Conservation (phyloP, 2,888 invertebrate genomes). For the Steinernema hermaphroditum region DNA sequence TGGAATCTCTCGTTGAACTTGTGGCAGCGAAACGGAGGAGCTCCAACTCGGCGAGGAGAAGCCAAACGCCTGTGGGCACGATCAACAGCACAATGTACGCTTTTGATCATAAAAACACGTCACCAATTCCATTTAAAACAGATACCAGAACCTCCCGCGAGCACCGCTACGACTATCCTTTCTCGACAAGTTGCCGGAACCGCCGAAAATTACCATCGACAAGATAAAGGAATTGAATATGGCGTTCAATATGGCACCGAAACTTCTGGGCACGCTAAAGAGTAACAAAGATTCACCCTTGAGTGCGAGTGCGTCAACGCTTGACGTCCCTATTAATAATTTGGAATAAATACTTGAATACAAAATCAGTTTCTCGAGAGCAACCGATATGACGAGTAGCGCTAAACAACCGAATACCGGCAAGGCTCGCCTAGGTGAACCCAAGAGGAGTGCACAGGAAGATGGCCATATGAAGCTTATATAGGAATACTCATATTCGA, state of each 20-base stretch:
- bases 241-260: constrained; percentile 1
- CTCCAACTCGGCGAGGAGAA: background rate
- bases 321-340: background rate
- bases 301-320: constrained; percentile 5
- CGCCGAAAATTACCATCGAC: background rate
- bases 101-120: too few species aligned
- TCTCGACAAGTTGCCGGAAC: constrained; percentile 1
- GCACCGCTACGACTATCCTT: background rate
- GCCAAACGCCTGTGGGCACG: background rate
- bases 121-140: too few species aligned
- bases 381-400: too few species aligned
- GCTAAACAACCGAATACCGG: too few species aligned
- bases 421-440: too few species aligned
- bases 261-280: background rate
- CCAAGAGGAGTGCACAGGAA: too few species aligned
- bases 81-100: background rate
- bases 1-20: constrained; percentile 18
- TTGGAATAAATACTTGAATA: background rate
- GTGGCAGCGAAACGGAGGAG: background rate
- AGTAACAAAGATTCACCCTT: background rate
- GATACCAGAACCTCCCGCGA: constrained; percentile 1
- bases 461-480: too few species aligned
- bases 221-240: constrained; percentile 15
- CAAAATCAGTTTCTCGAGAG: too few species aligned
- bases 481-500: too few species aligned